Evolutionary conservation across 1,140 invertebrate species (phyloP).

Genomic region (Hypsibius dujardini): DNA sequence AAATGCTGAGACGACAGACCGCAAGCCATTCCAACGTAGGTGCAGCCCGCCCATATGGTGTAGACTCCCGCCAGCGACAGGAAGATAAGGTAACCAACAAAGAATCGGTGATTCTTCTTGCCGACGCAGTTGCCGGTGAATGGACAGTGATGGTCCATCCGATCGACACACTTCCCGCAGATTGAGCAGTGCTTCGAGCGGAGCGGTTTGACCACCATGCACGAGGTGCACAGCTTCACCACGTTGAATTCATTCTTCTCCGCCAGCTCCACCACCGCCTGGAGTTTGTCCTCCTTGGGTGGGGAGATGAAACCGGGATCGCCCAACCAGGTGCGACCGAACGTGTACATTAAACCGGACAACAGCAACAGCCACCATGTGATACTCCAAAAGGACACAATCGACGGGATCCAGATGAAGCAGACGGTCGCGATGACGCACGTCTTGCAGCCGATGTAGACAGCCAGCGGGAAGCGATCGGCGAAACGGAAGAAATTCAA

Average conservation of each 20-base stretch:
- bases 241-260: conserved; percentile 71
- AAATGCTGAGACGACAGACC: conserved; percentile 28
- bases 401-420: not conserved
- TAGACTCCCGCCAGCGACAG: conserved; percentile 61
- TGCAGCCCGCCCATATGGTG: conserved; percentile 55
- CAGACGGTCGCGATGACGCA: not conserved
- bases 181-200: conserved; percentile 91
- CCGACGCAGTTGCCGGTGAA: conserved; percentile 84
- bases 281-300: conserved; percentile 55
- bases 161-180: conserved; percentile 88
- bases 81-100: conserved; percentile 68
- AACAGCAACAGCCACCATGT: not conserved
- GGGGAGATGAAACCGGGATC: conserved; percentile 74
- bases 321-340: conserved; percentile 69
- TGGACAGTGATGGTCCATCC: conserved; percentile 82
- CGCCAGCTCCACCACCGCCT: conserved; percentile 81
- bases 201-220: conserved; percentile 73
- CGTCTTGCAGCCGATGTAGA: not conserved
- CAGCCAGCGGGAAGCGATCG: not conserved
- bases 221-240: conserved; percentile 85
- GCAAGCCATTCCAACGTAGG: conserved; percentile 48
- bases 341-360: conserved; percentile 58
- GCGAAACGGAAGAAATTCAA: not conserved
- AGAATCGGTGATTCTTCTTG: conserved; percentile 33
- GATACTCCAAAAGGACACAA: not conserved